phyloP scores from a whole-genome alignment of 2,888 invertebrate species.

The Pecten maximus region DNA sequence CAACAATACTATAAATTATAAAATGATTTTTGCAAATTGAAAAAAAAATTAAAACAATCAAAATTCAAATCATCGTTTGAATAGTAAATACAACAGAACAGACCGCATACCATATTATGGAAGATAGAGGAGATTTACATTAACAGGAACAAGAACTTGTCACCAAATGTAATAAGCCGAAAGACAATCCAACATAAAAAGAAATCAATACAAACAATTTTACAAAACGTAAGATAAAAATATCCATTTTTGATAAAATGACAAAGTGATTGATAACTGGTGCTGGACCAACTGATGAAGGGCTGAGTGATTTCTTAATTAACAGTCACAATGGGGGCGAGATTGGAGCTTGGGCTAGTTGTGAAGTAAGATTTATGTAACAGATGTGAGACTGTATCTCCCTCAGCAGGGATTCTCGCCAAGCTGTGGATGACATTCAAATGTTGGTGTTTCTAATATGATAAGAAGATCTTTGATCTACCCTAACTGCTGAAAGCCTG shows the following conservation, averaged over 20 bases:
- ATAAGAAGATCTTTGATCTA: conserved; percentile 28
- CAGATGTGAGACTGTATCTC: not conserved
- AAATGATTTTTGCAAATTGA: too few species aligned
- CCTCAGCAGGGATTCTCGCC: not conserved
- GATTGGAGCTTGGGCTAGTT: not conserved
- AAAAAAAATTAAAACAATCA: too few species aligned
- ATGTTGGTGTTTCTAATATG: conserved; percentile 33
- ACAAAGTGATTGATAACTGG: not conserved
- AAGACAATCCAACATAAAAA: too few species aligned
- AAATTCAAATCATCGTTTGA: too few species aligned
- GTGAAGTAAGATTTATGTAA: conserved; percentile 27
- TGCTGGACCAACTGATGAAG: not conserved
- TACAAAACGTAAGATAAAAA: too few species aligned
- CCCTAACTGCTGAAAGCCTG: conserved; percentile 27
- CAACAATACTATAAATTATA: too few species aligned
- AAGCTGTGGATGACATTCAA: conserved; percentile 23
- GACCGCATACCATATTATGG: too few species aligned
- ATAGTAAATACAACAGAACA: too few species aligned
- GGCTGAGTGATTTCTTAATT: not conserved
- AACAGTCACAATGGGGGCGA: conserved; percentile 28
- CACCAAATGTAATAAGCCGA: too few species aligned
- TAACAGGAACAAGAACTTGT: too few species aligned
- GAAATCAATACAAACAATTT: not conserved
- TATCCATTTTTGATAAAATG: not conserved
- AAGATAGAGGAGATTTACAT: too few species aligned